Base-by-base conservation (phyloP, 2,113 vertebrate species). In the Rhabdornis inornatus region DNA sequence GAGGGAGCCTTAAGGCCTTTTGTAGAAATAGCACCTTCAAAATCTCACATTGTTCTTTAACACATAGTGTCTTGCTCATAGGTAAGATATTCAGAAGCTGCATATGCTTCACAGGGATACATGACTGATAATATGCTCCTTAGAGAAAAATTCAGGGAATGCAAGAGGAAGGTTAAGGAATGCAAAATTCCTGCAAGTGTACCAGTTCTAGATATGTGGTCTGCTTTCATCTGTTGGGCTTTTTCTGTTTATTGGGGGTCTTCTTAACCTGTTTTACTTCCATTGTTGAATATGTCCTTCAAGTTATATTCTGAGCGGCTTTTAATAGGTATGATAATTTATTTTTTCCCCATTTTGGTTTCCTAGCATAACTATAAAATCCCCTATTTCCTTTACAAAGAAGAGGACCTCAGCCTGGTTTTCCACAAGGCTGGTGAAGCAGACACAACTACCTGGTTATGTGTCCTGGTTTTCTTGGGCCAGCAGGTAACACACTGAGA, bases 11-110 rank as follows among this genome's bases (percentile, higher is more conserved):
- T 56, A 3, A 28, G 20, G 30, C 20, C 28, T 71, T 77, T 24
- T 53, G 23, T 57, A 71, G 53, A 71, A 81, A 66, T 2, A 11
- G 30, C 24, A 30, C 25, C 25, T 61, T 65, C 74, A 60, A 35
- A 92, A 39, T 20, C 21, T 40, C 50, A 64, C 1, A 1, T 4
- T 69, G 15, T 9, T 79, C 18, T 55, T 70, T 87, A 65, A 35
- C 17, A 50, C 4, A 21, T 28, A 0, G 0, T 24, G 22, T 59
- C 87, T 55, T 65, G 15, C 40, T 83, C 35, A 6, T 23, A 27
- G 27, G 25, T 76, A 44, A 83, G 66, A 13, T 75, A 64, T 52
- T 42, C 40, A 56, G 74, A 80, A 76, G 56, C 27, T 63, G 53
- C 20, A 19, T 27, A 6, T 24, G n/a, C 7, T 57, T 77, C 63